A percentile compares a stretch with the other conserved stretches of the same genome.
Evolutionary conservation across 2,888 invertebrate species (phyloP).

Genomic region (Thumatha senex): DNA sequence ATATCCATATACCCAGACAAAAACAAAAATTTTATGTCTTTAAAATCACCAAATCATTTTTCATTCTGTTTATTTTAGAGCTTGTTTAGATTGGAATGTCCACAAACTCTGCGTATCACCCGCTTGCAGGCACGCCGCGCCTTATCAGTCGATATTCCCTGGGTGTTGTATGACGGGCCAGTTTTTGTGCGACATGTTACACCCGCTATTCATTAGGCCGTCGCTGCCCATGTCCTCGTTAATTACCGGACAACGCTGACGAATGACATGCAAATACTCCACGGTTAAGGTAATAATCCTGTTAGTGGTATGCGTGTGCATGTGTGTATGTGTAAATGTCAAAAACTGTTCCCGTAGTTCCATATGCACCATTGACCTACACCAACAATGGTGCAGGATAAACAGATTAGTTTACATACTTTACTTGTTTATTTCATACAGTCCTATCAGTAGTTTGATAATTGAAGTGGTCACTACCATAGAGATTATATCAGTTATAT

Average conservation of each 20-base stretch:
- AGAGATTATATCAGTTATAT: no score
- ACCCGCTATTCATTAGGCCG: conserved; percentile 75
- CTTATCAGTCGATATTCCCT: conserved; percentile 39
- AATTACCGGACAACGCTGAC: conserved; percentile 72
- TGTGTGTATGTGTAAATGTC: not conserved
- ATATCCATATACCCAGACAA: not conserved
- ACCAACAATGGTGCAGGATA: no score
- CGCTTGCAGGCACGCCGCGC: conserved; percentile 26
- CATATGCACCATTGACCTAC: no score
- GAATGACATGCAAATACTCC: conserved; percentile 57
- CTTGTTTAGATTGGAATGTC: conserved; percentile 12
- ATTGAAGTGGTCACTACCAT: no score
- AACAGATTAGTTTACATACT: no score
- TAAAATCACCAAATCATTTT: conserved; percentile 16
- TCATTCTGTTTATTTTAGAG: conserved; percentile 10
- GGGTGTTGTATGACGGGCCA: conserved; percentile 65
- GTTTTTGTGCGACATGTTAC: conserved; percentile 73
- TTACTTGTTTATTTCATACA: no score
- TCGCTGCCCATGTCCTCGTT: conserved; percentile 67
- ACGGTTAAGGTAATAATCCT: conserved; percentile 33
- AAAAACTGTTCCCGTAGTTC: not conserved
- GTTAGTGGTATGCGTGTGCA: not conserved
- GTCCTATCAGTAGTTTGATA: no score
- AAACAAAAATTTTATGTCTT: not conserved
- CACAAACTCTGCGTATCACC: conserved; percentile 9